Percentiles rank a stretch among this genome's conserved stretches.
Conservation (phyloP, 2,888 invertebrate species). For the Drosophila borealis region DNA sequence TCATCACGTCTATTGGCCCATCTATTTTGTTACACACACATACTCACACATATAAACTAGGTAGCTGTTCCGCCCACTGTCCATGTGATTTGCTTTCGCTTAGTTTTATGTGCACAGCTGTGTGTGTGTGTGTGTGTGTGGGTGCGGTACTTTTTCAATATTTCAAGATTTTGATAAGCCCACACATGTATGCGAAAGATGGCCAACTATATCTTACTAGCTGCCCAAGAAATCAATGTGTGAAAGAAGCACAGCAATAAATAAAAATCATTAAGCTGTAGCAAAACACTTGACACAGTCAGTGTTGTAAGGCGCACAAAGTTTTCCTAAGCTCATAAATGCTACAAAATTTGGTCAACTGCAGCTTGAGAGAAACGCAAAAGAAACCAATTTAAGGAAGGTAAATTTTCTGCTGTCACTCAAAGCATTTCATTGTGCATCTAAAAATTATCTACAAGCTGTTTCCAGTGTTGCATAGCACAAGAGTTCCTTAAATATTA, state of each 20-base stretch:
- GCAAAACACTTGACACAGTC: neutral
- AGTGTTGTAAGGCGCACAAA: neutral
- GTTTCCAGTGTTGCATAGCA: too few relatives aligned
- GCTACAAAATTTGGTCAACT: neutral
- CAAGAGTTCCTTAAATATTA: too few relatives aligned
- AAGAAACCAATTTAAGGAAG: too few relatives aligned
- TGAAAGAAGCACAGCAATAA: neutral
- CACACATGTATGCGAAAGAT: slow-evolving; percentile 30
- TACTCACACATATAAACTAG: slow-evolving; percentile 5
- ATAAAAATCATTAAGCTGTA: neutral
- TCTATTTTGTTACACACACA: slow-evolving; percentile 49
- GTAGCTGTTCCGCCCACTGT: slow-evolving; percentile 44
- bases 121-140: slow-evolving; percentile 17
- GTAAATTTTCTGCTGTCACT: too few relatives aligned
- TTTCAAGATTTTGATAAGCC: slow-evolving; percentile 63
- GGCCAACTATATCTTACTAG: neutral
- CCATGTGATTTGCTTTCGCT: slow-evolving; percentile 48
- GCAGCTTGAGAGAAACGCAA: too few relatives aligned
- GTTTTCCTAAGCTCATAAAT: neutral
- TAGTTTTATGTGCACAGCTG: slow-evolving; percentile 20
- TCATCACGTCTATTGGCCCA: slow-evolving; percentile 77
- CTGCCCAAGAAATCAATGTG: neutral
- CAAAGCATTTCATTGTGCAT: too few relatives aligned
- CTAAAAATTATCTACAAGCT: too few relatives aligned
- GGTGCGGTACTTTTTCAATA: slow-evolving; percentile 40